Evolutionary conservation across 2,888 invertebrate genomes (phyloP).

Genomic region (Netelia fuscicornis): DNA sequence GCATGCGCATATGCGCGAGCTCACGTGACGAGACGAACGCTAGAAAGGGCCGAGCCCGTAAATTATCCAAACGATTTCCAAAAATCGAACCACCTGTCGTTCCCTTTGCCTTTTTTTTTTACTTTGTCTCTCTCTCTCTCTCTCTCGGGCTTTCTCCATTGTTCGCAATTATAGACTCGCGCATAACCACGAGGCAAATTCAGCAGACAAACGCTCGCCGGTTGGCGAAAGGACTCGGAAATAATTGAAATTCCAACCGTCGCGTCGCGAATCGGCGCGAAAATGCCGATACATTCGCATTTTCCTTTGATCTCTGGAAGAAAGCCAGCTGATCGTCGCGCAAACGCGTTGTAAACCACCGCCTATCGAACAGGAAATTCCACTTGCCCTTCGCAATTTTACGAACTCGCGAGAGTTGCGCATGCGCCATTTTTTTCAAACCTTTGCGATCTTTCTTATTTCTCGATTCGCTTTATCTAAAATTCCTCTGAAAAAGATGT

Average conservation of each 20-base stretch:
- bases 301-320: slow-evolving; percentile 41
- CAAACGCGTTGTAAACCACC: slow-evolving; percentile 4
- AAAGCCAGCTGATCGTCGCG: slow-evolving; percentile 47
- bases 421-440: no score
- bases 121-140: background rate
- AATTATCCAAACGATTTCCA: background rate
- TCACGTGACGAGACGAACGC: background rate
- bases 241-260: slow-evolving; percentile 46
- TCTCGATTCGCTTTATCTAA: no score
- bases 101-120: background rate
- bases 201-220: background rate
- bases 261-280: background rate
- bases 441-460: no score
- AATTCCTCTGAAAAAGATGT: no score
- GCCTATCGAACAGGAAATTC: background rate
- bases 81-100: slow-evolving; percentile 33
- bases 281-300: slow-evolving; percentile 1
- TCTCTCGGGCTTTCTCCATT: background rate
- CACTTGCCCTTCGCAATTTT: slow-evolving; percentile 51
- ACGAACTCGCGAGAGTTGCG: slow-evolving; percentile 3
- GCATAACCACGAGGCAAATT: background rate
- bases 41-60: background rate
- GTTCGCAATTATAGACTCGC: slow-evolving; percentile 3
- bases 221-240: slow-evolving; percentile 26
- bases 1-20: slow-evolving; percentile 1